Percentiles rank a stretch among this genome's conserved stretches.
Evolutionary conservation across 2,797 vertebrate genomes (phyloP).

Genomic region (Telmatherina bonti): DNA sequence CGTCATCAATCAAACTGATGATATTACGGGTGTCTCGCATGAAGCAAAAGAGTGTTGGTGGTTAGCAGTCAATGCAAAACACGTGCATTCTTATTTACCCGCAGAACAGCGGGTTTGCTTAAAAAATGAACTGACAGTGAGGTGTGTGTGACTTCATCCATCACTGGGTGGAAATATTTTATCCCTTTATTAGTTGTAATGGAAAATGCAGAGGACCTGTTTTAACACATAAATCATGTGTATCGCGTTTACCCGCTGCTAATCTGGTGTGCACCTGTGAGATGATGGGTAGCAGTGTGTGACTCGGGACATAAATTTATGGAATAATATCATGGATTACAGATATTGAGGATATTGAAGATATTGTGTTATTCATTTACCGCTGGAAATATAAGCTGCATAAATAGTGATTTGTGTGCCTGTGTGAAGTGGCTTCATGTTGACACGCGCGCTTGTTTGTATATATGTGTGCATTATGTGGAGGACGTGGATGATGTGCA

Average conservation of each 20-base stretch:
- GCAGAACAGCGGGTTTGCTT: conserved; percentile 73
- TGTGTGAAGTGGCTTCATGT: conserved; percentile 14
- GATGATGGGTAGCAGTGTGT: conserved; percentile 71
- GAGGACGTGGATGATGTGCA: conserved; percentile 19
- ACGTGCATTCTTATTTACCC: conserved; percentile 81
- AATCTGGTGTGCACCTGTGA: conserved; percentile 76
- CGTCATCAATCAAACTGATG: conserved; percentile 68
- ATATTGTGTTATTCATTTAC: conserved; percentile 79
- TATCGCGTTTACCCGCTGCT: conserved; percentile 53
- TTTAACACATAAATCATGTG: conserved; percentile 85
- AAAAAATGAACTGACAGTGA: conserved; percentile 85
- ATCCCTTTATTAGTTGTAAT: conserved; percentile 84
- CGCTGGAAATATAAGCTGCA: conserved; percentile 70
- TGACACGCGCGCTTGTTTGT: neutral
- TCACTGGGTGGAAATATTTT: conserved; percentile 81
- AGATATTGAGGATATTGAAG: conserved; percentile 82
- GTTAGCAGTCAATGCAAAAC: conserved; percentile 74
- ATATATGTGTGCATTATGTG: conserved; percentile 17
- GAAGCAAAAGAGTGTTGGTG: conserved; percentile 56
- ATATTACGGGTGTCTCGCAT: conserved; percentile 57
- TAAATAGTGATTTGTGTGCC: conserved; percentile 63
- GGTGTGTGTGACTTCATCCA: conserved; percentile 80
- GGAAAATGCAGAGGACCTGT: conserved; percentile 81
- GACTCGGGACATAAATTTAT: conserved; percentile 78
- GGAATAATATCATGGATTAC: conserved; percentile 80